phyloP scores from a whole-genome alignment of 2,888 invertebrate species.

The Liposcelis brunnea region DNA sequence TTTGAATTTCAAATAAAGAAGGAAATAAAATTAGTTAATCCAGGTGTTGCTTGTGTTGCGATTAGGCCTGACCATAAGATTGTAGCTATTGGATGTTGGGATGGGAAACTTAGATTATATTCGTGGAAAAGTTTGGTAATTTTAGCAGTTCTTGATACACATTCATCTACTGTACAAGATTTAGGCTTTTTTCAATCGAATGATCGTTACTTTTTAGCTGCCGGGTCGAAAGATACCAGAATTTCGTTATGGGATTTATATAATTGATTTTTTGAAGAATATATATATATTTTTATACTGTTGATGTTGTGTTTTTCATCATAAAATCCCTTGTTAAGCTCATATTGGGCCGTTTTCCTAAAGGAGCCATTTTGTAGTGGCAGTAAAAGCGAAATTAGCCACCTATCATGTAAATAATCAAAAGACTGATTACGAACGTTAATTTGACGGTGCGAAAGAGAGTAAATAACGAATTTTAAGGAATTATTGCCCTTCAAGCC shows the following conservation, averaged over 20 bases:
- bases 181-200: slow-evolving; percentile 52
- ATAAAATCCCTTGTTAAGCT: too few species aligned
- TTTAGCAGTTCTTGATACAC: slow-evolving; percentile 54
- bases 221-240: slow-evolving; percentile 53
- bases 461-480: too few species aligned
- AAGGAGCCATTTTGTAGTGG: too few species aligned
- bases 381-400: too few species aligned
- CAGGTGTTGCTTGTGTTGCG: slow-evolving; percentile 50
- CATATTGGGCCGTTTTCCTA: too few species aligned
- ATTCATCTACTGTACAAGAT: slow-evolving; percentile 51
- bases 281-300: too few species aligned
- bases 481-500: too few species aligned
- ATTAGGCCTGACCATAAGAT: slow-evolving; percentile 53
- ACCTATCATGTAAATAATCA: too few species aligned
- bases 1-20: slow-evolving; percentile 28
- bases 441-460: too few species aligned
- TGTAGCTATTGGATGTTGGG: slow-evolving; percentile 59
- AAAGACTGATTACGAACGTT: too few species aligned
- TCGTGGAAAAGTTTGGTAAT: slow-evolving; percentile 60
- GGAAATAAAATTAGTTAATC: slow-evolving; percentile 46
- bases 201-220: slow-evolving; percentile 58
- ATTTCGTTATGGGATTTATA: slow-evolving; percentile 69
- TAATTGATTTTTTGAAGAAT: neutral
- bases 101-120: slow-evolving; percentile 54
- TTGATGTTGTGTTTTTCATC: too few species aligned